Percentiles rank a stretch among this genome's conserved stretches.
Evolutionary conservation across 2,888 invertebrate genomes (phyloP).

Genomic region (Bombylius major): DNA sequence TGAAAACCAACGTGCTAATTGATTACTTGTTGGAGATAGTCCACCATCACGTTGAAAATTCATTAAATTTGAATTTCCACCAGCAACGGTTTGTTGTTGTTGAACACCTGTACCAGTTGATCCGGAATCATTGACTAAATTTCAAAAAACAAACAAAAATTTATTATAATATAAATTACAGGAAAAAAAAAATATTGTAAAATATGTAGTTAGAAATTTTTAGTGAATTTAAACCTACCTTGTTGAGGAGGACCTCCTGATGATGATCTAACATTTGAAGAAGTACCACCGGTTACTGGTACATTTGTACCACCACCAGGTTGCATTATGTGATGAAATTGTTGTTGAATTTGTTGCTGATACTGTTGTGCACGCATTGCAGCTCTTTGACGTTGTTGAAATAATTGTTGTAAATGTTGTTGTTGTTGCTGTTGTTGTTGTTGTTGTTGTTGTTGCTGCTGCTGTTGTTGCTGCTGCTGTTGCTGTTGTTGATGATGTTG

Average conservation of each 20-base stretch:
- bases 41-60: conserved; percentile 41
- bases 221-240: not conserved
- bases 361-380: conserved; percentile 25
- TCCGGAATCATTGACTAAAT: too few relatives aligned
- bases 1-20: conserved; percentile 75
- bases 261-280: not conserved
- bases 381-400: conserved; percentile 17
- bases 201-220: too few relatives aligned
- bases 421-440: conserved; percentile 17
- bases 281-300: not conserved
- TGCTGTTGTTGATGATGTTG: conserved; percentile 31
- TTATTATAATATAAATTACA: too few relatives aligned
- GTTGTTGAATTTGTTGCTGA: conserved; percentile 25
- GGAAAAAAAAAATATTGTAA: too few relatives aligned
- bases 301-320: not conserved
- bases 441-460: conserved; percentile 21
- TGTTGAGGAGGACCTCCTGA: not conserved
- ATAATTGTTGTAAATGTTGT: conserved; percentile 13
- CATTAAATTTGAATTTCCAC: conserved; percentile 15
- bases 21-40: conserved; percentile 56
- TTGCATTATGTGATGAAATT: conserved; percentile 26
- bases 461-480: conserved; percentile 23
- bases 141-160: too few relatives aligned
- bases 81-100: conserved; percentile 2
- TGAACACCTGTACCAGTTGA: conserved; percentile 11